Conservation (phyloP, 2,113 vertebrate genomes). For the Embiotoca jacksoni region DNA sequence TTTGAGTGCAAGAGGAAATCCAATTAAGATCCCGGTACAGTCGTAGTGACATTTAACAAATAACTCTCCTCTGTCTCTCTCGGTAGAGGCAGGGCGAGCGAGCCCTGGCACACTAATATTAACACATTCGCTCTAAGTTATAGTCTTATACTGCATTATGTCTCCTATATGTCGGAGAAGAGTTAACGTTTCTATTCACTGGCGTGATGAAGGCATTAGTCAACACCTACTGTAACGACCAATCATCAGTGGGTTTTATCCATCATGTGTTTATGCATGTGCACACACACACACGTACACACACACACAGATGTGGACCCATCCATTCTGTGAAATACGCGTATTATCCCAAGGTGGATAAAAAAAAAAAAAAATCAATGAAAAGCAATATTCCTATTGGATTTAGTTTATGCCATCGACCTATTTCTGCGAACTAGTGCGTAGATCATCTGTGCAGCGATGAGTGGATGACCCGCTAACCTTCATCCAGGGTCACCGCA, state of each 20-base stretch:
- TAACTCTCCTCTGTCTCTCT: conserved; percentile 66
- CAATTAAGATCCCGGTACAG: conserved; percentile 72
- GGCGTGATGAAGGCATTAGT: conserved; percentile 71
- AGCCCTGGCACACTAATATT: conserved; percentile 56
- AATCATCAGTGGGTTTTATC: conserved; percentile 66
- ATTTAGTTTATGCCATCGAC: conserved; percentile 81
- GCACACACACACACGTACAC: conserved; percentile 26
- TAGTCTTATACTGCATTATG: conserved; percentile 68
- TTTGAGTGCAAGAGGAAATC: conserved; percentile 74
- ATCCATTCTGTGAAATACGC: conserved; percentile 67
- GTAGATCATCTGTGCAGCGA: conserved; percentile 72
- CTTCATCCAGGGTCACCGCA: conserved; percentile 62
- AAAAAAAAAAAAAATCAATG: conserved; percentile 76
- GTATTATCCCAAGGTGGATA: conserved; percentile 72
- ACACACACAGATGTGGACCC: conserved; percentile 11
- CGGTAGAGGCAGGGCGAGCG: conserved; percentile 9
- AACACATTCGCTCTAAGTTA: conserved; percentile 75
- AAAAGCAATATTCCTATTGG: conserved; percentile 82
- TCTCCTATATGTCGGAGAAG: conserved; percentile 66
- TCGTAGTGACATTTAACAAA: conserved; percentile 77
- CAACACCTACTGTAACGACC: conserved; percentile 64
- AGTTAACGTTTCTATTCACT: conserved; percentile 66
- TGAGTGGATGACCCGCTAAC: conserved; percentile 67
- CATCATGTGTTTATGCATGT: conserved; percentile 70
- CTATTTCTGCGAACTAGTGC: conserved; percentile 54